Conservation (phyloP, 2,888 invertebrate species). For the Diadegma fenestrale region DNA sequence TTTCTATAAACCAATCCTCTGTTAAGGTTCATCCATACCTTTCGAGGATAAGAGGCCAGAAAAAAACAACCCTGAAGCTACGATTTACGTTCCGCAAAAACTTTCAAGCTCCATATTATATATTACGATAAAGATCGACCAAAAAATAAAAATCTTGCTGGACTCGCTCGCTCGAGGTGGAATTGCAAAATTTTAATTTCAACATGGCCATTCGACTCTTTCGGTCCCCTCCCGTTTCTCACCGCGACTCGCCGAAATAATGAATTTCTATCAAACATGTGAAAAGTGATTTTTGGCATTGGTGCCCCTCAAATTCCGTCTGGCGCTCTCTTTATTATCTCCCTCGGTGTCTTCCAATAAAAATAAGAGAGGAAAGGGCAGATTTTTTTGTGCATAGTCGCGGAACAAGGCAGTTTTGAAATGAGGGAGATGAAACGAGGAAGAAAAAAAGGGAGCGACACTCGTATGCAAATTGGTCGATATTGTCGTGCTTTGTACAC, state of each 20-base stretch:
- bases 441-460: conserved; percentile 67
- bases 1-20: conserved; percentile 20
- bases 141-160: not conserved
- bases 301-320: not conserved
- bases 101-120: not conserved
- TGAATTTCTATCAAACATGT: not conserved
- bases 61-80: conserved; percentile 2
- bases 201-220: too few relatives aligned
- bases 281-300: conserved; percentile 29
- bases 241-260: not conserved
- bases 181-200: not conserved
- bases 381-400: conserved; percentile 20
- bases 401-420: conserved; percentile 46
- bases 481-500: conserved; percentile 79
- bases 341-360: conserved; percentile 23
- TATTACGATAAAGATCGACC: too few relatives aligned
- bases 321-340: conserved; percentile 1
- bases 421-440: conserved; percentile 69
- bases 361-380: not conserved
- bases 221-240: not conserved
- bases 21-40: conserved; percentile 13
- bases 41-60: not conserved
- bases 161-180: not conserved
- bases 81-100: not conserved
- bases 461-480: conserved; percentile 81